Evolutionary conservation across 1,140 invertebrate species (phyloP), one percentile per base, ranked within the genome.

Genomic region (Pemphigus obesinymphae): DNA sequence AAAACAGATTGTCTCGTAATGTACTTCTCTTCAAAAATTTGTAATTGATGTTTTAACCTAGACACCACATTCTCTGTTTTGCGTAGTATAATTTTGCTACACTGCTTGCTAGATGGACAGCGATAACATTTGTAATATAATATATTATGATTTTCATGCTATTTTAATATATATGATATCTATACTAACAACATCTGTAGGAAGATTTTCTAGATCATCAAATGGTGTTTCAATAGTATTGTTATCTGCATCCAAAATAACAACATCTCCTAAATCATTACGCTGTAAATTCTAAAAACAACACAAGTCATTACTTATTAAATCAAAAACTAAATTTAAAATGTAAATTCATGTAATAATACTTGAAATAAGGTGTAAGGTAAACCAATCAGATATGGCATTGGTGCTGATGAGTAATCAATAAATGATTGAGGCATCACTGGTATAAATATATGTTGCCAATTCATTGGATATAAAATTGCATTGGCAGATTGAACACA

Each of bases 381-480:
- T 53, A 98, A 94, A 72, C 97, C 97, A 86, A 98, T 97, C 13
- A 98, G 88, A 89, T 95, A 98, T 82, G 96, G 96, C 95, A 97
- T 97, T 0, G 96, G 96, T 11, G 96, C 96, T 84, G 93, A 89
- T 83, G 98, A 89, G 88, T 97, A 97, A 88, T 98, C 96, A 82
- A 95, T 92, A 50, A 98, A 90, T 84, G 92, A 91, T 85, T 92
- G 89, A 23, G 97, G 96, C 83, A 99, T 87, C 37, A 86, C 93
- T 40, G 97, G 96, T 87, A 99, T 98, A 86, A 95, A 98, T 85
- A 99, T 96, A 85, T 98, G 96, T 87, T 99, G 97, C 97, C 97
- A 99, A 84, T 93, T 93, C 96, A 99, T 97, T 6, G 97, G 97
- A 88, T 97, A 98, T 40, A 99, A 91, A 43, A 98, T 91, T 82